A percentile compares a stretch with the other conserved stretches of the same genome.
These are phyloP conservation scores for Garra rufa DNA, from an alignment of 2,113 vertebrate genomes.

Conservation along the genomic window DNA sequence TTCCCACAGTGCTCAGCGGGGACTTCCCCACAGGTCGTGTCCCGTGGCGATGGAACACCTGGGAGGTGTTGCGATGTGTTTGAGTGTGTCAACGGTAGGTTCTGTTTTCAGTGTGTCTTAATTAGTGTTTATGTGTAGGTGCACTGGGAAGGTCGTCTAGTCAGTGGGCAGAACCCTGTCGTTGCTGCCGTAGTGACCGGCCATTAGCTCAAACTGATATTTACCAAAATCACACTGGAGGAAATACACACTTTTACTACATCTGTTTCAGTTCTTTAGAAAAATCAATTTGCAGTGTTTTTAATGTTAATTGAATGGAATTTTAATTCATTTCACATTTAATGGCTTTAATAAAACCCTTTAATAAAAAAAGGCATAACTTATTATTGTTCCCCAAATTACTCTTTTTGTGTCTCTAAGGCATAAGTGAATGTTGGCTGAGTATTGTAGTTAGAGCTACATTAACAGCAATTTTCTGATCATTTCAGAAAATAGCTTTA, in stretches of 20 bases:
- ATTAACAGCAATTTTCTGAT: not conserved
- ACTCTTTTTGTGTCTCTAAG: not conserved
- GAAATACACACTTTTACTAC: not conserved
- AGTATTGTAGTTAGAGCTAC: not conserved
- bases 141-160: constrained; percentile 27
- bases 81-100: constrained; percentile 90
- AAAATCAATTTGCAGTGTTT: not conserved
- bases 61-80: constrained; percentile 92
- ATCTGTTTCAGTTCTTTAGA: not conserved
- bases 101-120: constrained; percentile 36
- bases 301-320: not conserved
- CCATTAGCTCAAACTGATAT: not conserved
- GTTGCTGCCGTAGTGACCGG: constrained; percentile 16
- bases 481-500: not conserved
- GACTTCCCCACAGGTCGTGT: constrained; percentile 83
- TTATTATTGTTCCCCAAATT: not conserved
- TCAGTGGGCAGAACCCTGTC: constrained; percentile 15
- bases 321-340: not conserved
- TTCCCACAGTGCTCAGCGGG: constrained; percentile 85
- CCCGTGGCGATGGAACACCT: constrained; percentile 85
- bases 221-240: not conserved
- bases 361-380: not conserved
- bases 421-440: not conserved
- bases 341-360: not conserved
- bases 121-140: constrained; percentile 23